Conservation (phyloP, 2,888 invertebrate genomes). For the Caradrina kadenii region DNA sequence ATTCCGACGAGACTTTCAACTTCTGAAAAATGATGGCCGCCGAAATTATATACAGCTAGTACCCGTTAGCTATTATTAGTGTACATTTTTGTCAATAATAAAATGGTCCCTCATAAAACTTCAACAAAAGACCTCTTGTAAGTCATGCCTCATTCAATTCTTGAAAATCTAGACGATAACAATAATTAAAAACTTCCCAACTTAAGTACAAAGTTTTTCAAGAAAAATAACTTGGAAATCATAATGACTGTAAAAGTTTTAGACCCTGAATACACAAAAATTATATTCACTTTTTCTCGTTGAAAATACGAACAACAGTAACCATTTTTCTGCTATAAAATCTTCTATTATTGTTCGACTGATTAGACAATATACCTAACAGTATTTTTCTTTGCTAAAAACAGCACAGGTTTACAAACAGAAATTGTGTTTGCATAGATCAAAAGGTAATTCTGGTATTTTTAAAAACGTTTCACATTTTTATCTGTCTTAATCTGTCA, state of each 20-base stretch:
- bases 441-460: too few relatives aligned
- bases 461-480: too few relatives aligned
- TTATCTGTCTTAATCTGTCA: too few relatives aligned
- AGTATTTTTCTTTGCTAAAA: background rate
- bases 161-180: background rate
- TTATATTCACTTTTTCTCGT: background rate
- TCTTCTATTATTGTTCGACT: background rate
- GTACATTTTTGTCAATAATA: background rate
- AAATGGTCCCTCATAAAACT: background rate
- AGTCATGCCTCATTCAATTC: too few relatives aligned
- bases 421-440: too few relatives aligned
- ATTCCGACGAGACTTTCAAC: too few relatives aligned
- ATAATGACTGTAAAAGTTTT: constrained; percentile 1
- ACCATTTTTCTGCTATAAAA: background rate
- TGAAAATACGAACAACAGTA: background rate
- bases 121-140: background rate
- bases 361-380: too few relatives aligned
- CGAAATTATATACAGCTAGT: too few relatives aligned
- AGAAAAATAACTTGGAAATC: constrained; percentile 7
- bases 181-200: constrained; percentile 3
- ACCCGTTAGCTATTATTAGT: background rate
- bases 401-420: too few relatives aligned
- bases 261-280: background rate
- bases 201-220: background rate
- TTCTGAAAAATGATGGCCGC: too few relatives aligned